Evolutionary conservation across 1,140 invertebrate species (phyloP).

Genomic region (Meloidogyne chitwoodi): DNA sequence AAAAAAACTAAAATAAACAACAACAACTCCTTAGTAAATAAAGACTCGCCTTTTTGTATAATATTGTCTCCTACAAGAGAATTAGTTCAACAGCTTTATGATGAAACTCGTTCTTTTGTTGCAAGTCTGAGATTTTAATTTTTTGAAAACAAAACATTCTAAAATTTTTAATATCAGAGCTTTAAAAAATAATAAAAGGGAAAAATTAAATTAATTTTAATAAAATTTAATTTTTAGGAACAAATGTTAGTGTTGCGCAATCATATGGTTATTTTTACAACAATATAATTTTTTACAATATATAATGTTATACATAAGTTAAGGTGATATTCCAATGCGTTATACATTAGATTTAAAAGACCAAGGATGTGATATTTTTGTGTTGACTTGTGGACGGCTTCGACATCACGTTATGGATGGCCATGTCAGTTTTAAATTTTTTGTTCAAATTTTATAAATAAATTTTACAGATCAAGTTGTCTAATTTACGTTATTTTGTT

Average conservation of each 20-base stretch:
- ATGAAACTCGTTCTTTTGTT: slow-evolving; percentile 10
- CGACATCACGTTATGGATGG: slow-evolving; percentile 23
- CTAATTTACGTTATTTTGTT: slow-evolving; percentile 26
- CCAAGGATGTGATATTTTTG: slow-evolving; percentile 28
- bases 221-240: slow-evolving; percentile 13
- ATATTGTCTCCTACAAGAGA: slow-evolving; percentile 9
- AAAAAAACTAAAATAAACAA: not conserved
- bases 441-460: not conserved
- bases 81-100: slow-evolving; percentile 8
- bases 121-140: not conserved
- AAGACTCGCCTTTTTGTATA: slow-evolving; percentile 5
- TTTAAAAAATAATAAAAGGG: no score
- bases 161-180: no score
- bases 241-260: slow-evolving; percentile 12
- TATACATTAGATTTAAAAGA: not conserved
- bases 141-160: not conserved
- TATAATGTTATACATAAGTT: no score
- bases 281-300: not conserved
- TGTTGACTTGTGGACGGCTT: slow-evolving; percentile 24
- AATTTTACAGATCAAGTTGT: slow-evolving; percentile 16
- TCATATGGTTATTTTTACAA: slow-evolving; percentile 12
- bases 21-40: not conserved
- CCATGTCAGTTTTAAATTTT: slow-evolving; percentile 7
- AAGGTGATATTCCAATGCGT: slow-evolving; percentile 23
- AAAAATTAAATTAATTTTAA: no score